Evolutionary conservation across 2,888 invertebrate genomes (phyloP), one percentile per base, ranked within the genome.

Genomic region (Tenthredo scrophulariae): DNA sequence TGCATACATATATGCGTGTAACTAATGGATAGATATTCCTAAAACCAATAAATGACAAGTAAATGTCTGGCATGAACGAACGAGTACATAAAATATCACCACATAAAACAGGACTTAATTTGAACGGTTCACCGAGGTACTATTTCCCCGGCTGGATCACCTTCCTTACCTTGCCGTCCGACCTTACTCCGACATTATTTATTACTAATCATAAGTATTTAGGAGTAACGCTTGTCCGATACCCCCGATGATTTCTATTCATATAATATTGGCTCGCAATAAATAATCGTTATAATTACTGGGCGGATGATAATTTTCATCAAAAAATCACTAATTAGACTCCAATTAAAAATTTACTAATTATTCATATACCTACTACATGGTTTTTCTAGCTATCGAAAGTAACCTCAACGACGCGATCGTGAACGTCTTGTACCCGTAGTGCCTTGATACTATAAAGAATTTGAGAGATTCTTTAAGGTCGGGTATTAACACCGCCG

Each of bases 1-100:
- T 7, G 7, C 7, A 37, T 37, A 7, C 10, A 10, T 43, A 22
- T 43, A 43, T 77, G 54, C 29, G 50, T 33, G 54, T 18, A n/a
- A 40, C n/a, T 80, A 80, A 80, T 80, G 26, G n/a, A 80, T 40
- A 62, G 58, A 80, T 58, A 58, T 62, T 62, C 62, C 62, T 40
- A 80, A 80, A 80, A 80, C 80, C 80, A 80, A 80, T 80, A 80
- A 80, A 58, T 62, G 80, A 80, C 80, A 58, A 62, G 62, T 58
- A 62, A 80, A 62, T 62, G 58, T 62, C 62, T 40, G 33, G 62
- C 54, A 62, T 80, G 80, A 40, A 37, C 40, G 5, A 80, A 80
- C 80, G 58, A 80, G 62, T 77, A 40, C 40, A 40, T 62, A 80
- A 62, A 62, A 62, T 80, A 80, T 37, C 62, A 37, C 26, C 77